Conservation (phyloP, 2,888 invertebrate genomes). For the Tiliacea citrago region DNA sequence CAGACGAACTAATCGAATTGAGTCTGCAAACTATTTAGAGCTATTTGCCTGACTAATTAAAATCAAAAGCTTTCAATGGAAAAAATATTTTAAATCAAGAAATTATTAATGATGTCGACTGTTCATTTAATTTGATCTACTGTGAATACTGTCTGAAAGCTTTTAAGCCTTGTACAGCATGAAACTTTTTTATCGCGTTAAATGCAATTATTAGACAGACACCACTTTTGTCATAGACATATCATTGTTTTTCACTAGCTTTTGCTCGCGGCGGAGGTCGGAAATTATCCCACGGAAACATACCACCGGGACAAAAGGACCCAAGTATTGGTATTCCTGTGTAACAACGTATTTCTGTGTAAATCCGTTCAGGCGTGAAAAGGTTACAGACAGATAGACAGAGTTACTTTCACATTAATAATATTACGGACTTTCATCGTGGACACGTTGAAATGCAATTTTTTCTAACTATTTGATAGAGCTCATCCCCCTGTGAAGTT, state of each 20-base stretch:
- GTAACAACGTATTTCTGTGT: too few relatives aligned
- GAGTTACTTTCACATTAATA: neutral
- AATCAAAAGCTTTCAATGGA: neutral
- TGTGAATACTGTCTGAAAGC: conserved; percentile 8
- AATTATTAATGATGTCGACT: neutral
- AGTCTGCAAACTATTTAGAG: neutral
- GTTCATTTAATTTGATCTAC: neutral
- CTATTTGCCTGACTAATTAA: neutral
- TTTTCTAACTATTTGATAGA: too few relatives aligned
- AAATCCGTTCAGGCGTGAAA: neutral
- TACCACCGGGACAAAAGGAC: neutral
- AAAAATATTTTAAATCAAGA: neutral
- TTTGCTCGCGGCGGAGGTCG: too few relatives aligned
- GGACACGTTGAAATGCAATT: too few relatives aligned
- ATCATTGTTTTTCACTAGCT: neutral
- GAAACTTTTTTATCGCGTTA: neutral
- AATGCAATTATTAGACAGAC: conserved; percentile 39
- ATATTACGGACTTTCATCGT: too few relatives aligned
- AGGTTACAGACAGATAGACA: neutral
- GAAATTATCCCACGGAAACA: too few relatives aligned
- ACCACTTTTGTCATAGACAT: neutral
- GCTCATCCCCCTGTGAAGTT: too few relatives aligned
- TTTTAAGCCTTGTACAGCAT: conserved; percentile 2
- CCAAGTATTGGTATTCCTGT: neutral
- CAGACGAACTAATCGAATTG: neutral